phyloP scores from a whole-genome alignment of 92 coral and sea anemone species.

The Phenganax stokvisi region DNA sequence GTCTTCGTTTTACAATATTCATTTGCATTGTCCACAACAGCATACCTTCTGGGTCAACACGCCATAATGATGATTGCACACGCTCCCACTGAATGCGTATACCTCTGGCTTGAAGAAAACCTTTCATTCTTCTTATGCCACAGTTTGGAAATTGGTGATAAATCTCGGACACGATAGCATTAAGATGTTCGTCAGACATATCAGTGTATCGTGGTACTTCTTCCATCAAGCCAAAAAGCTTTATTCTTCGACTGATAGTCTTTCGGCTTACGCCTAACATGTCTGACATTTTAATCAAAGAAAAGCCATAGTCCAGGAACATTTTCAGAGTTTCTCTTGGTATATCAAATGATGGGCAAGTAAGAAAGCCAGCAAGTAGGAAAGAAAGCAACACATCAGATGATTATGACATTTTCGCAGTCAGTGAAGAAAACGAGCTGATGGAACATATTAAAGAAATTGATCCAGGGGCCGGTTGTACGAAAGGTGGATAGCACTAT shows the following conservation, averaged over 20 bases:
- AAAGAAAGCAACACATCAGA: not conserved
- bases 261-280: slow-evolving; percentile 30
- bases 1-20: slow-evolving; percentile 33
- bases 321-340: slow-evolving; percentile 39
- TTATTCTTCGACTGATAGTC: slow-evolving; percentile 36
- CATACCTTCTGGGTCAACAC: slow-evolving; percentile 43
- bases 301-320: slow-evolving; percentile 33
- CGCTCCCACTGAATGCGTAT: slow-evolving; percentile 37
- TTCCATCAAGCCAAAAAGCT: slow-evolving; percentile 8
- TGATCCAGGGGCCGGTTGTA: too few species aligned
- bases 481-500: too few species aligned
- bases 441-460: slow-evolving; percentile 8
- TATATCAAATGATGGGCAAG: slow-evolving; percentile 39
- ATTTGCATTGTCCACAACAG: slow-evolving; percentile 41
- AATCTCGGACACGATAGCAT: slow-evolving; percentile 18
- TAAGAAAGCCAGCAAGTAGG: too few species aligned
- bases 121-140: slow-evolving; percentile 50
- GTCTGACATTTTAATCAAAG: slow-evolving; percentile 30
- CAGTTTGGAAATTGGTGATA: slow-evolving; percentile 42
- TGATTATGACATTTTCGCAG: slow-evolving; percentile 26
- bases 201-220: slow-evolving; percentile 20
- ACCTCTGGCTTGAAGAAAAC: slow-evolving; percentile 37
- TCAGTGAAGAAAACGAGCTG: slow-evolving; percentile 18
- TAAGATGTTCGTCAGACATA: slow-evolving; percentile 34
- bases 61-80: slow-evolving; percentile 38